Conservation (phyloP, 2,888 invertebrate genomes). For the Halictus quadricinctus region DNA sequence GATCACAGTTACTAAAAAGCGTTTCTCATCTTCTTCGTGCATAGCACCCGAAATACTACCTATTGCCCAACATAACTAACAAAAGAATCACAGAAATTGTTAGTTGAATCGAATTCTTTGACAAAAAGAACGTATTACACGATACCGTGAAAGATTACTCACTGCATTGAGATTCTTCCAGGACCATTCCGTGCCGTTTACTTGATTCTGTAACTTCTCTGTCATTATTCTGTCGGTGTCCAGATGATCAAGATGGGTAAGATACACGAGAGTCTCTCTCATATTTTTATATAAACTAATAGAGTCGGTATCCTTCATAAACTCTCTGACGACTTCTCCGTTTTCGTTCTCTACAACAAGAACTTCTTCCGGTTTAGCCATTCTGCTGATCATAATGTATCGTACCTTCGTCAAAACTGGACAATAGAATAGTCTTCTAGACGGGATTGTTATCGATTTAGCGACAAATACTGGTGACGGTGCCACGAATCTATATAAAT, state of each 20-base stretch:
- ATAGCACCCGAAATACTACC: constrained; percentile 99
- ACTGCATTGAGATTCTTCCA: constrained; percentile 99
- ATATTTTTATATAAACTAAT: constrained; percentile 99
- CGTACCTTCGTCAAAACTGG: constrained; percentile 94
- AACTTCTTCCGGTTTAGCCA: constrained; percentile 99
- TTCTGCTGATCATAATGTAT: constrained; percentile 99
- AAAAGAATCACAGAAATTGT: constrained; percentile 28
- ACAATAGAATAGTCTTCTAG: constrained; percentile 89
- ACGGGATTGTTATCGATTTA: constrained; percentile 81
- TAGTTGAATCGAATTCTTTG: constrained; percentile 9
- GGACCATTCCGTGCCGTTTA: constrained; percentile 99
- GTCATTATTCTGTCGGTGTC: constrained; percentile 99
- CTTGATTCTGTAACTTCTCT: constrained; percentile 98
- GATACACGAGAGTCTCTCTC: constrained; percentile 98
- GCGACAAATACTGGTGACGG: constrained; percentile 81
- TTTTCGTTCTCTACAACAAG: constrained; percentile 99
- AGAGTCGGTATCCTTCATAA: constrained; percentile 99
- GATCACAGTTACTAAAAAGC: constrained; percentile 99
- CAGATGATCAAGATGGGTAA: constrained; percentile 98
- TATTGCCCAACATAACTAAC: constrained; percentile 97
- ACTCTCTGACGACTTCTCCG: constrained; percentile 99
- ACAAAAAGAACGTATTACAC: not conserved
- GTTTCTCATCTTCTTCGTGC: constrained; percentile 99
- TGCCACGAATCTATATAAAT: constrained; percentile 92
- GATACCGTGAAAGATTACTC: constrained; percentile 39